Evolutionary conservation across 1,140 invertebrate genomes (phyloP).

Genomic region (Phenacoccus solenopsis): DNA sequence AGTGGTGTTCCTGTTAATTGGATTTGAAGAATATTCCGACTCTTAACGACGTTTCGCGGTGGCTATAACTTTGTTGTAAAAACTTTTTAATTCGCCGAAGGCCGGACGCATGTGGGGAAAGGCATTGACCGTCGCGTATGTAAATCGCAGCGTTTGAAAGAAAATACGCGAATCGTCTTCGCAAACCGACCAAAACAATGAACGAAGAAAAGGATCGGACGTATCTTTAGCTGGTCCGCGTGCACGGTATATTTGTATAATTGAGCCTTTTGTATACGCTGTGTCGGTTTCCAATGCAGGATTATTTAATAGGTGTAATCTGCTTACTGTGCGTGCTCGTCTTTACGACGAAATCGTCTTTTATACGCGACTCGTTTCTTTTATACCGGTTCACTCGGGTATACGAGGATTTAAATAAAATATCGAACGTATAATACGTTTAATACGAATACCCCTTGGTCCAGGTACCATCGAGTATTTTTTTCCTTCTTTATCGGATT

Average conservation of each 20-base stretch:
- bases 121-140: too few species aligned
- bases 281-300: not conserved
- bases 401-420: not conserved
- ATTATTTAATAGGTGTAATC: slow-evolving; percentile 16
- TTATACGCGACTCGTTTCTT: not conserved
- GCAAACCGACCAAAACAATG: too few species aligned
- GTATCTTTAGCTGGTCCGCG: not conserved
- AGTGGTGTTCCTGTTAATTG: slow-evolving; percentile 16
- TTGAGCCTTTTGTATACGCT: not conserved
- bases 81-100: not conserved
- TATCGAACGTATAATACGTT: not conserved
- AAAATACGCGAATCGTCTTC: too few species aligned
- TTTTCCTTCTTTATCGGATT: too few species aligned
- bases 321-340: not conserved
- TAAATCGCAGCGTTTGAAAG: too few species aligned
- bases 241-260: not conserved
- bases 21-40: slow-evolving; percentile 8
- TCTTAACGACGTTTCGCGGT: not conserved
- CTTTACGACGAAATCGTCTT: not conserved
- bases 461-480: too few species aligned
- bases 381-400: not conserved
- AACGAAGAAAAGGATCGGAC: too few species aligned
- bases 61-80: not conserved
- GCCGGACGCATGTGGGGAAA: too few species aligned
- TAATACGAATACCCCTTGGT: not conserved